Evolutionary conservation across 2,888 invertebrate species (phyloP), one percentile per base, ranked within the genome.

Genomic region (Tanypteryx hageni): DNA sequence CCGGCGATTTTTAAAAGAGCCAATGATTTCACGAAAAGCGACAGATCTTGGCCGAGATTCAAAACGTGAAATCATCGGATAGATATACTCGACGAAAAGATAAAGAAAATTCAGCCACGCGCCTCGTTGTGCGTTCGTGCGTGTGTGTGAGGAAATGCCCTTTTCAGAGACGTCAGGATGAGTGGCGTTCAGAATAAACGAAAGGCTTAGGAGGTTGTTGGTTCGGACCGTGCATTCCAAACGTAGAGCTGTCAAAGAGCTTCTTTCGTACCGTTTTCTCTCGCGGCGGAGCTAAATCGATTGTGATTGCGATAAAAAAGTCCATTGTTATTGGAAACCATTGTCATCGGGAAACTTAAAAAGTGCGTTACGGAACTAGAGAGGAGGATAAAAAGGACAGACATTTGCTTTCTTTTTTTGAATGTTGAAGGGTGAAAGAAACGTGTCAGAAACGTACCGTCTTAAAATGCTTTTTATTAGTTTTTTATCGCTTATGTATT

Each of bases 241-340:
- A 44, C 44, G 44, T 61, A 61, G 18, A 61, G 61, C 61, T 18
- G 13, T 61, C 16, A 16, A 68, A 68, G 68, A 22, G 22, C 22
- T 68, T 22, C 68, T 68, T 68, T 68, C 22, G 68, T n/a, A 44
- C 44, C 44, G 44, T 44, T 44, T 44, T 44, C 44, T 3, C 44
- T 44, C 1, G 44, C 44, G 44, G 44, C 44, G 44, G 68, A 61
- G 22, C 68, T 22, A 68, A 22, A 44, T 44, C 22, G 68, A 68
- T 68, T 68, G 68, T 68, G 68, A 22, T 68, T 44, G 44, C 68
- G 68, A 68, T 68, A 68, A 68, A 68, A 68, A 68, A 68, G 68
- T 68, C 68, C 68, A 68, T 68, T 68, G 68, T 68, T 68, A 68
- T 18, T n/a, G 22, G 22, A 68, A n/a, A 68, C 9, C 68, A 68